These are phyloP conservation scores for Gymnogyps californianus DNA, from an alignment of 2,113 vertebrate species.

Conservation along the genomic window DNA sequence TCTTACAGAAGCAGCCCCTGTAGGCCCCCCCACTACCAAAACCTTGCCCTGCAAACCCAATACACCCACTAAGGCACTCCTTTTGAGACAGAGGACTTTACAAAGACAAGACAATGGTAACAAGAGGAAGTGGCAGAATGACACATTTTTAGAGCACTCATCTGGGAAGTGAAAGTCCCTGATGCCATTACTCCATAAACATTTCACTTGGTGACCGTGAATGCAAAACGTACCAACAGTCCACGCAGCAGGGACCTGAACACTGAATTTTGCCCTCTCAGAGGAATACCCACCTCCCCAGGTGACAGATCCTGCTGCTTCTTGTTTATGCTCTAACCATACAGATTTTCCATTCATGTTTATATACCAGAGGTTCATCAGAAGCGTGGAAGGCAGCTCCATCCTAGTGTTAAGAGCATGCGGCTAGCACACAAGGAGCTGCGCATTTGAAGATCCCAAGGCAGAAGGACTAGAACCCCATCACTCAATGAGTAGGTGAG, in stretches of 20 bases:
- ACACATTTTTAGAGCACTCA: background rate
- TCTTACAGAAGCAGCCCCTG: too few relatives aligned
- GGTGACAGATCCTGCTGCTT: background rate
- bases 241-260: background rate
- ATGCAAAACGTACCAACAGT: background rate
- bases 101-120: background rate
- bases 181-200: background rate
- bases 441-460: background rate
- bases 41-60: too few relatives aligned
- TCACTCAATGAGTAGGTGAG: rapidly evolving
- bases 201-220: background rate
- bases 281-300: background rate
- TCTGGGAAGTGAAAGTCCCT: conserved; percentile 10
- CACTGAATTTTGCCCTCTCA: background rate
- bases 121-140: background rate
- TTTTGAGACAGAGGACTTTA: background rate
- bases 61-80: background rate
- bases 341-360: background rate
- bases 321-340: background rate
- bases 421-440: background rate
- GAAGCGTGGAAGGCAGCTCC: background rate
- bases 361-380: background rate
- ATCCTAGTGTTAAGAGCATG: background rate
- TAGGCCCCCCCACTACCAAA: too few relatives aligned
- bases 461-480: background rate